A percentile compares a stretch with the other conserved stretches of the same genome.
phyloP scores from a whole-genome alignment of 1,140 invertebrate species.

The Caenorhabditis remanei region DNA sequence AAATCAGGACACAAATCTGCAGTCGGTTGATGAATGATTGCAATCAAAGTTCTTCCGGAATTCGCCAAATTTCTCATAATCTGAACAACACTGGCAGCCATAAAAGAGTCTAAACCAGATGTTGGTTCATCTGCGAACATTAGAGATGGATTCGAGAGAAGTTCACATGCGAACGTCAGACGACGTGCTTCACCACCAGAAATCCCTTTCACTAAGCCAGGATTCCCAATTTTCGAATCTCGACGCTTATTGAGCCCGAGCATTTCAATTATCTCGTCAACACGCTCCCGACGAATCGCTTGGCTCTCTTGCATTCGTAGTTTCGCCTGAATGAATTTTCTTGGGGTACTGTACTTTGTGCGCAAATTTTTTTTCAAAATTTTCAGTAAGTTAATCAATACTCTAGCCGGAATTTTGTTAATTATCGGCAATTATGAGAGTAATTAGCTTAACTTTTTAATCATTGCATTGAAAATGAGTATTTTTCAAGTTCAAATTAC shows the following conservation, averaged over 20 bases:
- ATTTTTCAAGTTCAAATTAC: too few relatives aligned
- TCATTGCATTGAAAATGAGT: too few relatives aligned
- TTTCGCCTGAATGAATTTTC: background rate
- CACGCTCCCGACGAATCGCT: constrained; percentile 31
- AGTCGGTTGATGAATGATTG: constrained; percentile 89
- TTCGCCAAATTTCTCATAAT: constrained; percentile 82
- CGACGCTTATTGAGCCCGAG: constrained; percentile 77
- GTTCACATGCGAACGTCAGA: constrained; percentile 79
- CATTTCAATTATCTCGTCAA: constrained; percentile 69
- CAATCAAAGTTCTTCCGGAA: constrained; percentile 85
- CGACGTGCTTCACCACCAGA: constrained; percentile 80
- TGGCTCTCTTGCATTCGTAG: constrained; percentile 3
- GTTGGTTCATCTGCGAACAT: constrained; percentile 88
- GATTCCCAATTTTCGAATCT: constrained; percentile 73
- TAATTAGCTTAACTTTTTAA: too few relatives aligned
- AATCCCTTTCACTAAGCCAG: constrained; percentile 70
- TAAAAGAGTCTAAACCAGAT: constrained; percentile 87
- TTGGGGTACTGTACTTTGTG: too few relatives aligned
- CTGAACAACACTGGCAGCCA: constrained; percentile 83
- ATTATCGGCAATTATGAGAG: too few relatives aligned
- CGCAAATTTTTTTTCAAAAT: too few relatives aligned
- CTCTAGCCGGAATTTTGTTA: too few relatives aligned
- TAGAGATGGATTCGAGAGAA: constrained; percentile 85
- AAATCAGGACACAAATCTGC: constrained; percentile 82
- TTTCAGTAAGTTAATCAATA: too few relatives aligned